phyloP scores from a whole-genome alignment of 2,888 invertebrate genomes.

The Tachina fera region DNA sequence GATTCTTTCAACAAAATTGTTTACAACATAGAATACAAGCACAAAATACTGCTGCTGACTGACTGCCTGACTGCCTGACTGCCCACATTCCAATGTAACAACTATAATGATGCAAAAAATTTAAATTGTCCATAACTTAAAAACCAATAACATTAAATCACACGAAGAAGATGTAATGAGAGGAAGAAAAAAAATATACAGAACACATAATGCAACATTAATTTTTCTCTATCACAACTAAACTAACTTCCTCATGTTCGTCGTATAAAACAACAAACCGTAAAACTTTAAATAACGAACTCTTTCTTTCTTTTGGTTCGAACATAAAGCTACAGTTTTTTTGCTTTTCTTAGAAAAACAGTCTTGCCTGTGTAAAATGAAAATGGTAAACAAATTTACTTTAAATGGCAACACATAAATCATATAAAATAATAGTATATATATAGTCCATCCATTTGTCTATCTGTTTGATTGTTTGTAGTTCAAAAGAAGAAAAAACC shows the following conservation, averaged over 20 bases:
- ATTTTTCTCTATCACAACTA: constrained; percentile 60
- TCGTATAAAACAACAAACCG: constrained; percentile 2
- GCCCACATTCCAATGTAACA: constrained; percentile 67
- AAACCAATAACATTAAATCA: constrained; percentile 72
- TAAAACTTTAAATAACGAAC: constrained; percentile 6
- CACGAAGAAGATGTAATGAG: constrained; percentile 55
- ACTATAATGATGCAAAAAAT: constrained; percentile 66
- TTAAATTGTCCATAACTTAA: constrained; percentile 70
- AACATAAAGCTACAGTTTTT: background rate
- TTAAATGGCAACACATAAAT: constrained; percentile 69
- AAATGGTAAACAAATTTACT: constrained; percentile 71
- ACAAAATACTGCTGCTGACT: background rate
- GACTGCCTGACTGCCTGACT: constrained; percentile 30
- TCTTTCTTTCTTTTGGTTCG: constrained; percentile 21
- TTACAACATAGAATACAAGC: constrained; percentile 4
- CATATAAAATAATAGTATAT: constrained; percentile 50
- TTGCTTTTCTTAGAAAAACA: background rate
- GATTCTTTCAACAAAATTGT: constrained; percentile 17
- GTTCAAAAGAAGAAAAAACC: background rate
- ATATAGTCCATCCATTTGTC: constrained; percentile 4
- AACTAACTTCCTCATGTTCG: constrained; percentile 59
- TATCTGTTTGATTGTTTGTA: background rate
- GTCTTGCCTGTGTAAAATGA: constrained; percentile 26
- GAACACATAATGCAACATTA: constrained; percentile 55
- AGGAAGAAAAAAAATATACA: constrained; percentile 15